Base-by-base conservation (phyloP, 1,140 invertebrate genomes). In the Drosophila lini region DNA sequence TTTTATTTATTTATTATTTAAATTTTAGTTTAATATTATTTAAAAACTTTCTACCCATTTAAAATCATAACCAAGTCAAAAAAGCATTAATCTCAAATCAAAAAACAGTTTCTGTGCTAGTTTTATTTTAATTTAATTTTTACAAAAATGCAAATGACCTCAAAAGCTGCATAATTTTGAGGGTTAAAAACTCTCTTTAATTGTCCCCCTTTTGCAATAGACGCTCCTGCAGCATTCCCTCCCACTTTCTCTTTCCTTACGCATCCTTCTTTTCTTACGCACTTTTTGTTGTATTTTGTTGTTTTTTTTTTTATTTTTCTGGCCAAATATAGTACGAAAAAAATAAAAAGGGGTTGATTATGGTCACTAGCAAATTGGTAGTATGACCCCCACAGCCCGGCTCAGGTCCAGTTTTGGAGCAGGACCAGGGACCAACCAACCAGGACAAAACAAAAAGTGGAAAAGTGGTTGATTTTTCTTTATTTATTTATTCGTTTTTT, bases 331-430 rank as follows among this genome's bases (percentile, higher is more conserved):
- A 34, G 47, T 48, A 48, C 8, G 9, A 34, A 34, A 19, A 42
- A 74, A 74, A 68, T 70, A 60, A 81, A 88, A 88, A 88, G 84
- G 84, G 84, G 84, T 88, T 88, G 84, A 88, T 88, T 89, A 88
- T 88, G 84, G 84, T 88, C 84, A 88, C 80, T 88, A 88, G 82
- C 75, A 86, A 86, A 86, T 86, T 86, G 83, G 83, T 86, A 86
- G 79, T 69, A 86, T 75, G 67, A 36, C 25, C 44, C 22, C 31
- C 10, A 22, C 38, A 28, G 8, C 32, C 50, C 2, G 50, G 47
- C 25, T 42, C 15, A 41, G 48, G 64, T 84, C 81, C 82, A 75
- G 78, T 74, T 70, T 45, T 61, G 60, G 62, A 60, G 38, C 28
- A 64, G 44, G 44, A 47, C 44, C 22, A 47, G 13, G 59, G 58